These are phyloP conservation scores for Gobionotothen gibberifrons DNA, from an alignment of 2,797 vertebrate genomes.

Conservation along the genomic window DNA sequence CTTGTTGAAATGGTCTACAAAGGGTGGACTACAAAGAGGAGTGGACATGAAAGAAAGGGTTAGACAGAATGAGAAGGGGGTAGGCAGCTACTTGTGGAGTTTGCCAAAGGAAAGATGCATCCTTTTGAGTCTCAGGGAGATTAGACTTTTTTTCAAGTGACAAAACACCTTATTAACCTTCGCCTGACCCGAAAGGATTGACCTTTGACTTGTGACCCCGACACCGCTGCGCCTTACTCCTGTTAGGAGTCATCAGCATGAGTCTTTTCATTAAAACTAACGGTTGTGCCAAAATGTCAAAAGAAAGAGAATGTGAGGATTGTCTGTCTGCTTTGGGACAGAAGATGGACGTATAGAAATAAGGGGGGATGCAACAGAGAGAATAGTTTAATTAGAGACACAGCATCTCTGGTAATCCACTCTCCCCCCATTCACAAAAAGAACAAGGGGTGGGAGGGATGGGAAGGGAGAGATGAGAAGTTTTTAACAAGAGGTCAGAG, in stretches of 20 bases:
- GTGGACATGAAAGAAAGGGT: constrained; percentile 61
- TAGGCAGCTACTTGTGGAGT: constrained; percentile 63
- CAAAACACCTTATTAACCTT: constrained; percentile 84
- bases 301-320: constrained; percentile 59
- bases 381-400: constrained; percentile 82
- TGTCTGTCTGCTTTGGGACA: constrained; percentile 50
- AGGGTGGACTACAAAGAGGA: constrained; percentile 66
- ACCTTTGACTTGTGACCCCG: constrained; percentile 80
- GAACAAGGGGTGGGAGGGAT: constrained; percentile 52
- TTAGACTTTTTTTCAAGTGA: constrained; percentile 81
- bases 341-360: constrained; percentile 34
- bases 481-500: constrained; percentile 82
- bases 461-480: constrained; percentile 66
- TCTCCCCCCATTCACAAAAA: constrained; percentile 71
- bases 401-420: constrained; percentile 79
- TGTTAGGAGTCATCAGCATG: constrained; percentile 65
- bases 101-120: constrained; percentile 71
- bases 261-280: constrained; percentile 64
- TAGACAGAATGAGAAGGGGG: constrained; percentile 44
- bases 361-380: constrained; percentile 52
- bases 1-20: constrained; percentile 69
- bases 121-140: constrained; percentile 81
- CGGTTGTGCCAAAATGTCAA: constrained; percentile 44
- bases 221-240: constrained; percentile 58
- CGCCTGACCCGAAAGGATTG: constrained; percentile 76